phyloP scores from a whole-genome alignment of 2,113 vertebrate species.

The Agapornis roseicollis region DNA sequence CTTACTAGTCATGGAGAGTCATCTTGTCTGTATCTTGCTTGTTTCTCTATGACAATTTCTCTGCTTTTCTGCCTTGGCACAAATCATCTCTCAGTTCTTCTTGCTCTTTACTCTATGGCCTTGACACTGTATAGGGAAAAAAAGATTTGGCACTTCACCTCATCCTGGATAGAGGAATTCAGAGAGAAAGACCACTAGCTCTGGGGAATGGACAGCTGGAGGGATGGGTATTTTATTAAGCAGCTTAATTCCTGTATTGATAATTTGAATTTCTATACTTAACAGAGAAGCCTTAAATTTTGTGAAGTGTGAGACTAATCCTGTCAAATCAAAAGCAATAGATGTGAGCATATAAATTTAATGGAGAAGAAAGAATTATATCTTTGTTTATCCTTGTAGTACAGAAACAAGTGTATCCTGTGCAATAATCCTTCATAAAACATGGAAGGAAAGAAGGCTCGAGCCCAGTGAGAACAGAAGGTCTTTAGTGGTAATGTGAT shows the following conservation, averaged over 20 bases:
- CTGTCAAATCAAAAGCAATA: constrained; percentile 2
- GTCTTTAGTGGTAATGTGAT: neutral
- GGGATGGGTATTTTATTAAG: neutral
- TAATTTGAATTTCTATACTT: neutral
- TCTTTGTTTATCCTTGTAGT: neutral
- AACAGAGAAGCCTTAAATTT: constrained; percentile 19
- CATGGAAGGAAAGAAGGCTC: neutral
- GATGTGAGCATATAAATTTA: neutral
- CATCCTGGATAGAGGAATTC: neutral
- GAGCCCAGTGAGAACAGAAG: neutral
- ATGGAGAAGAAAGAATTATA: neutral
- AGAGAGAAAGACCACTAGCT: neutral
- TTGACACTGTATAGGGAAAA: neutral
- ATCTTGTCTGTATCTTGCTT: neutral
- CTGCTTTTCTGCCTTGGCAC: neutral
- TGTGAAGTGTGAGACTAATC: constrained; percentile 20
- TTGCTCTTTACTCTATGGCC: neutral
- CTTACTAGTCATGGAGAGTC: neutral
- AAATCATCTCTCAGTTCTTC: neutral
- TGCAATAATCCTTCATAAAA: neutral
- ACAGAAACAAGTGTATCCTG: neutral
- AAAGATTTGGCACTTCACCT: neutral
- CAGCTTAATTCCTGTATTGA: neutral
- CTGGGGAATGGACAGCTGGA: neutral
- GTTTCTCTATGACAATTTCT: neutral